Percentiles rank a stretch among this genome's conserved stretches.
These are phyloP conservation scores for Syngnathus rostellatus DNA, from an alignment of 2,797 vertebrate species.

Conservation along the genomic window DNA sequence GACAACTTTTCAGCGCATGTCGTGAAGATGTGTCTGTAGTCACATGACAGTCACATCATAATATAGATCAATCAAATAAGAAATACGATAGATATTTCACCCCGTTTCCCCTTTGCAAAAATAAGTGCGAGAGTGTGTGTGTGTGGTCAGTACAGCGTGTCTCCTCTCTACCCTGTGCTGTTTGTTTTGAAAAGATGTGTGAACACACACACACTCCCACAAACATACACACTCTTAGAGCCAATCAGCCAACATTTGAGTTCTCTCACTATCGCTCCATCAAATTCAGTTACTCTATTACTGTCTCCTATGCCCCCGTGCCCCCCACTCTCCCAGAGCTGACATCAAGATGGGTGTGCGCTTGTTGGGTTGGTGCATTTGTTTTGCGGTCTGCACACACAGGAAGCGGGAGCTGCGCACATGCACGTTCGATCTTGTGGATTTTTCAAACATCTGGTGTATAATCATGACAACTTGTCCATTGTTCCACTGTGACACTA, in stretches of 20 bases:
- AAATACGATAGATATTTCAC: neutral
- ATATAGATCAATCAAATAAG: neutral
- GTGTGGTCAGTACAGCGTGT: slow-evolving; percentile 33
- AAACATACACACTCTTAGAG: slow-evolving; percentile 5
- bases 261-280: neutral
- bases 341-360: neutral
- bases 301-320: neutral
- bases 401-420: neutral
- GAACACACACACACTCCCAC: neutral
- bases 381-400: neutral
- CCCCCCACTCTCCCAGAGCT: neutral
- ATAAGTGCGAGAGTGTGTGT: neutral
- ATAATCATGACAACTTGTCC: neutral
- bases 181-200: slow-evolving; percentile 8
- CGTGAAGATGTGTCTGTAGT: neutral
- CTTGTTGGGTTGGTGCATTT: neutral
- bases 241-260: neutral
- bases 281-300: neutral
- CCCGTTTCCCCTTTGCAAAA: neutral
- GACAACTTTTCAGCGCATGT: neutral
- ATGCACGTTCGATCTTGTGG: neutral
- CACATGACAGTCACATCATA: neutral
- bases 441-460: neutral
- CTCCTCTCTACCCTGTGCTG: slow-evolving; percentile 37
- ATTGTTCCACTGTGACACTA: neutral